Conservation (phyloP, 1,140 invertebrate species). For the Brachionus koreanus region DNA sequence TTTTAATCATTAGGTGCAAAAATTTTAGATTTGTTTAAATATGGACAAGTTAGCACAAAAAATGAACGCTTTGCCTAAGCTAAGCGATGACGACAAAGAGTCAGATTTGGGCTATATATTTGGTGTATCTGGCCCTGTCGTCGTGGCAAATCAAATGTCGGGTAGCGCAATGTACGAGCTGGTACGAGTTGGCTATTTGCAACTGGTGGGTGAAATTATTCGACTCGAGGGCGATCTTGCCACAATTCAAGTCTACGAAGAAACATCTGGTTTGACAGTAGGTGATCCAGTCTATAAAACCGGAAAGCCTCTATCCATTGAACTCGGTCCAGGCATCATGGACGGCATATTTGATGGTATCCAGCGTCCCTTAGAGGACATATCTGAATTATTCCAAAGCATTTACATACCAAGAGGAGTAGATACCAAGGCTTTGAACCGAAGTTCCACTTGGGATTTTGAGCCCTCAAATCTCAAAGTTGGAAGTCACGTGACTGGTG, state of each 20-base stretch:
- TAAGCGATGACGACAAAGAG: conserved; percentile 74
- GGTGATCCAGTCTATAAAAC: conserved; percentile 97
- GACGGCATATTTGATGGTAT: conserved; percentile 99
- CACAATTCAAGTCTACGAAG: conserved; percentile 99
- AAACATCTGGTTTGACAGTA: conserved; percentile 98
- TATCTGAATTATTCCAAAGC: conserved; percentile 82
- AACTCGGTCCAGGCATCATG: conserved; percentile 98
- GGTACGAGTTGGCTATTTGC: conserved; percentile 89
- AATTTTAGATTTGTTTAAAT: neutral
- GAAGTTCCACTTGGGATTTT: conserved; percentile 84
- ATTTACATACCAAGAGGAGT: conserved; percentile 99
- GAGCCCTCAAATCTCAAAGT: conserved; percentile 73
- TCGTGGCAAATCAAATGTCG: conserved; percentile 97
- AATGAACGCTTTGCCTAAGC: conserved; percentile 26
- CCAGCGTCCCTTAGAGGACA: conserved; percentile 93
- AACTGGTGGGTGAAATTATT: conserved; percentile 98
- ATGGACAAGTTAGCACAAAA: conserved; percentile 44
- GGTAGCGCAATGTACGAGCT: conserved; percentile 99
- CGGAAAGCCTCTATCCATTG: conserved; percentile 94
- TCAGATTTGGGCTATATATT: conserved; percentile 85
- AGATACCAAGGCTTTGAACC: conserved; percentile 83
- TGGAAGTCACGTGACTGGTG: conserved; percentile 92
- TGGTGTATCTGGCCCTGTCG: conserved; percentile 94
- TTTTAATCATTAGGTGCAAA: neutral
- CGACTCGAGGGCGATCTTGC: conserved; percentile 97